These are phyloP conservation scores for Diphyllodes magnificus DNA, from an alignment of 2,113 vertebrate species.

Conservation along the genomic window DNA sequence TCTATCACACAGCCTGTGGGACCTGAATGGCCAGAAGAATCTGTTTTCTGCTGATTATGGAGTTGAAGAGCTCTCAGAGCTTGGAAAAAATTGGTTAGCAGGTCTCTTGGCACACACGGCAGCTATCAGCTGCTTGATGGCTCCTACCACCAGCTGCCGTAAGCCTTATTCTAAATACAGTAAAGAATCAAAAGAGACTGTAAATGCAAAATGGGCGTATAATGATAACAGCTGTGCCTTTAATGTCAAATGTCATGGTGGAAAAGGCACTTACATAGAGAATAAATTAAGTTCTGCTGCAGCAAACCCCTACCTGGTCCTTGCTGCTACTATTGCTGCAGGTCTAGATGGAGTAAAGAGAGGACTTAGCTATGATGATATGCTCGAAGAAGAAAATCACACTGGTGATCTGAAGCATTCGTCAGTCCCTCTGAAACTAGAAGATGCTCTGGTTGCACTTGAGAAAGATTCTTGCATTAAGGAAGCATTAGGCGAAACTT, in stretches of 20 bases:
- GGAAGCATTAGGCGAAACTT: constrained; percentile 83
- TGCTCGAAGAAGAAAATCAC: constrained; percentile 54
- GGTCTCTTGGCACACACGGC: constrained; percentile 86
- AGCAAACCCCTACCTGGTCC: constrained; percentile 89
- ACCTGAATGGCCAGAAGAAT: constrained; percentile 75
- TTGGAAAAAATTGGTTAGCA: constrained; percentile 84
- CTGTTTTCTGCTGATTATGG: constrained; percentile 74
- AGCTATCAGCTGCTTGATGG: constrained; percentile 90
- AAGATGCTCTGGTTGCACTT: constrained; percentile 82
- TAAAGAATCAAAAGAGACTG: constrained; percentile 76
- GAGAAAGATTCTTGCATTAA: constrained; percentile 79
- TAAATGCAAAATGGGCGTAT: constrained; percentile 81
- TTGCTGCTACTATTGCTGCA: constrained; percentile 86
- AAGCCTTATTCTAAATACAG: constrained; percentile 77
- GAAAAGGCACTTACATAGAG: constrained; percentile 81
- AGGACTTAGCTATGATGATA: constrained; percentile 61
- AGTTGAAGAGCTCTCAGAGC: constrained; percentile 71
- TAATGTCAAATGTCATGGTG: constrained; percentile 85
- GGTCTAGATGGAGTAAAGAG: constrained; percentile 86
- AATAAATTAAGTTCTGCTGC: constrained; percentile 89
- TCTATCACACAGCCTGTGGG: constrained; percentile 89
- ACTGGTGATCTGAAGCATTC: constrained; percentile 59
- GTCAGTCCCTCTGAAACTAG: constrained; percentile 82
- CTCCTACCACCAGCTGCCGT: constrained; percentile 81
- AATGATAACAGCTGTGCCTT: constrained; percentile 89